Percentiles rank a stretch among this genome's conserved stretches.
These are phyloP conservation scores for Microplitis manilae DNA, from an alignment of 2,888 invertebrate genomes.

Conservation along the genomic window DNA sequence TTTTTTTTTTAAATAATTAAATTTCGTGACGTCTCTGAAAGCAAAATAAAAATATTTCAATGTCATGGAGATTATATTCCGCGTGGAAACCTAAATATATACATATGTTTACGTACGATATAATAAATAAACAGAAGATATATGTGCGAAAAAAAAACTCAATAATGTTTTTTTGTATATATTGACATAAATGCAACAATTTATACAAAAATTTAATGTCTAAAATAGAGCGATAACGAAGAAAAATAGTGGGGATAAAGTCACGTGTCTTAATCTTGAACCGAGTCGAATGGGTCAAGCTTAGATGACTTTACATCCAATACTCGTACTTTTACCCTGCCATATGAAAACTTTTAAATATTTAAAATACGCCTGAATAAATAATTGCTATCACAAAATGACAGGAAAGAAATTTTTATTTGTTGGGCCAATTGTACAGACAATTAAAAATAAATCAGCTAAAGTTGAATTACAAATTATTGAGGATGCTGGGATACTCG, in stretches of 20 bases:
- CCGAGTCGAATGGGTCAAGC: neutral
- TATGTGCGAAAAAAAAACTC: no score
- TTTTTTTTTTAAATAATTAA: no score
- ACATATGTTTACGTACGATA: no score
- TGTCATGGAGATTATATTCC: no score
- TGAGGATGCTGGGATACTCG: constrained; percentile 58
- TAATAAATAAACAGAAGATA: no score
- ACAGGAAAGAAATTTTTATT: constrained; percentile 57
- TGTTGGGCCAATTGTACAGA: constrained; percentile 64
- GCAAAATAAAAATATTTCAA: no score
- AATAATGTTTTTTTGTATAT: no score
- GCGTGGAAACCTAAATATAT: no score
- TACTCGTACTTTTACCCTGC: neutral
- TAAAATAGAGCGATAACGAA: neutral
- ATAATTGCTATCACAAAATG: neutral
- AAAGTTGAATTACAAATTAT: constrained; percentile 53
- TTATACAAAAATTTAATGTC: neutral
- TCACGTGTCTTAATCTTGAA: neutral
- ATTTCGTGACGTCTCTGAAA: no score
- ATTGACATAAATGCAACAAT: no score
- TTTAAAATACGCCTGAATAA: neutral
- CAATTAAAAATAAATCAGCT: constrained; percentile 49
- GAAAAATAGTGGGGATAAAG: neutral
- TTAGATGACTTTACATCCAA: neutral
- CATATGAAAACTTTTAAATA: neutral